Base-by-base conservation (phyloP, 2,888 invertebrate genomes). In the Drosophila incognita region DNA sequence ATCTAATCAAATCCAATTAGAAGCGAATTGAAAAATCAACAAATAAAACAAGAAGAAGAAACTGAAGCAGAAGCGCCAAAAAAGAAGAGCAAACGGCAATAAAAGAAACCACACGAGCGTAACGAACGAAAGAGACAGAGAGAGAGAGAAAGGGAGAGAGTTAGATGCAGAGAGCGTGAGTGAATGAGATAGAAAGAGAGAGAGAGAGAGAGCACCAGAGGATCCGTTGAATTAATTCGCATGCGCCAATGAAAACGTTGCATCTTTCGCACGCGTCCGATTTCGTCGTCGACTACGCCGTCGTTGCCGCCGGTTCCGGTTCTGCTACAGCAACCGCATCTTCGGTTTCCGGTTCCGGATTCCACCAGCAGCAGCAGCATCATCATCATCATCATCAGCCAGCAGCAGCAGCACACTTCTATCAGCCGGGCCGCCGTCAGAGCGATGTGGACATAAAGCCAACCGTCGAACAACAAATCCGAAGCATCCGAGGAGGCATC, bases 191-290 rank as follows among this genome's bases (percentile, higher is more conserved):
- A 60, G 7, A 64, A 10, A 63, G 64, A 63, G 64, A 67, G 46
- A 67, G 64, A 67, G 46, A 67, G 46, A 72, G 46, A 64, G 74
- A 89, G 81, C 79, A 80, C 66, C 79, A 69, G 80, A 74, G 82
- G 67, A 79, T 79, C 67, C 66, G 79, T 82, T 74, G 74, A 66
- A 56, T 62, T 42, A 81, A 82, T 83, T 90, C 81, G 90, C 77
- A 89, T 90, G 82, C 81, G 89, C 83, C 84, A 92, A 92, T 92
- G 92, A 92, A 92, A 92, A 92, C 92, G 89, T 92, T 91, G 91
- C 83, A 91, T 88, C 83, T 59, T 70, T 72, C 72, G 58, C 89
- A 83, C 88, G 86, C 89, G 87, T 91, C 87, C 86, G 86, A 92
- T 88, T 91, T 91, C 81, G 90, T 87, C 80, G 88, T 91, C 91